Conservation (phyloP, 1,140 invertebrate genomes). For the Latrodectus geometricus region DNA sequence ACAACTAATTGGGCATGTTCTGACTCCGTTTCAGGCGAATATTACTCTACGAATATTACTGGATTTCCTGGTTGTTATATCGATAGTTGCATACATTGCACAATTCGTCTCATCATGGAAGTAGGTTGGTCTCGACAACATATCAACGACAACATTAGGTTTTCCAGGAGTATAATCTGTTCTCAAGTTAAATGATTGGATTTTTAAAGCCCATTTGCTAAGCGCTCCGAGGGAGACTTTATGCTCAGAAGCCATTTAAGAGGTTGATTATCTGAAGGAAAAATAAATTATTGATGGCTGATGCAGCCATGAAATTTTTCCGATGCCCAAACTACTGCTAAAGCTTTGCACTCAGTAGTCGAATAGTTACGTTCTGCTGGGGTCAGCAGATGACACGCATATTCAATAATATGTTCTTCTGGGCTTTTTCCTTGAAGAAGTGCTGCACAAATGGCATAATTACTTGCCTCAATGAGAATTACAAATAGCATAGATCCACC, state of each 20-base stretch:
- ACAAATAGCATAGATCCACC: conserved; percentile 64
- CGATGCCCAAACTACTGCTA: conserved; percentile 68
- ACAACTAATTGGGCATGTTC: conserved; percentile 11
- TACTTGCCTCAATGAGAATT: conserved; percentile 65
- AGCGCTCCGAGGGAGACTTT: background rate
- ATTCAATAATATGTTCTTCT: conserved; percentile 63
- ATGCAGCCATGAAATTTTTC: conserved; percentile 70
- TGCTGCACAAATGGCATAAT: conserved; percentile 64
- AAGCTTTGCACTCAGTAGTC: conserved; percentile 69
- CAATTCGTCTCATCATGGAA: background rate
- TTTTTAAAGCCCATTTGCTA: background rate
- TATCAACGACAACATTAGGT: background rate
- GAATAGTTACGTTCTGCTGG: conserved; percentile 67
- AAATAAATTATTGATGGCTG: conserved; percentile 23
- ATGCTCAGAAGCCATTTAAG: conserved; percentile 12
- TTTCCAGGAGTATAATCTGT: background rate
- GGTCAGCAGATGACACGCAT: conserved; percentile 66
- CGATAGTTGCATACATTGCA: background rate
- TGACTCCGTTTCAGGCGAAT: background rate
- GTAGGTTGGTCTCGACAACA: too few relatives aligned
- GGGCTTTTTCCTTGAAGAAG: conserved; percentile 54
- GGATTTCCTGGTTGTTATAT: background rate
- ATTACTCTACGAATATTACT: background rate
- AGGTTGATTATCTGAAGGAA: background rate
- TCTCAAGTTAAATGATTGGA: too few relatives aligned